Evolutionary conservation across 2,888 invertebrate species (phyloP).

Genomic region (Luffia ferchaultella): DNA sequence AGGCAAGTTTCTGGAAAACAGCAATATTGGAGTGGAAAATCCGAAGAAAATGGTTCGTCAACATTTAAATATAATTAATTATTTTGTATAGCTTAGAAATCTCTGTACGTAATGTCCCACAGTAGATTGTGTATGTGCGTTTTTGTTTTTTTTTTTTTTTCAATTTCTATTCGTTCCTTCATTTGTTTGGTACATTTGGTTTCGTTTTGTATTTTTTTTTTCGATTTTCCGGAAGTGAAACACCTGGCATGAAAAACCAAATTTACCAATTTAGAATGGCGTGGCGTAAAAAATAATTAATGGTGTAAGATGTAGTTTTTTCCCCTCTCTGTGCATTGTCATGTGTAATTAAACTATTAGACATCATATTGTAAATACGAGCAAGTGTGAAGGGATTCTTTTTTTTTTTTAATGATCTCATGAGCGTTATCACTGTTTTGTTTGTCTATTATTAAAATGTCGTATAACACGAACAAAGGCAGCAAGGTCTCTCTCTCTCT

Average conservation of each 20-base stretch:
- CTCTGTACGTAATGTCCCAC: conserved; percentile 15
- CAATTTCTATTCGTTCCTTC: background rate
- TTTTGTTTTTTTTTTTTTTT: background rate
- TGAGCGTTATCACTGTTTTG: conserved; percentile 37
- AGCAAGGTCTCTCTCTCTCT: no score
- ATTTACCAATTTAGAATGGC: no score
- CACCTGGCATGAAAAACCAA: no score
- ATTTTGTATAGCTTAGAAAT: conserved; percentile 16
- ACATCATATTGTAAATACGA: conserved; percentile 57
- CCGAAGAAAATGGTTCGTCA: conserved; percentile 57
- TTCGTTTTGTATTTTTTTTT: conserved; percentile 51
- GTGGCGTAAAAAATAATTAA: no score
- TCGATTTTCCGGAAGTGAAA: no score
- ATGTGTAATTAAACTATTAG: conserved; percentile 12
- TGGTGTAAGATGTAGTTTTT: conserved; percentile 15
- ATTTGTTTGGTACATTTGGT: conserved; percentile 27
- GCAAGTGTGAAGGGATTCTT: conserved; percentile 55
- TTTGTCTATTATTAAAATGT: conserved; percentile 18
- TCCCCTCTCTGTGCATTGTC: conserved; percentile 3
- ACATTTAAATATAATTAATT: conserved; percentile 19
- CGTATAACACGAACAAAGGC: no score
- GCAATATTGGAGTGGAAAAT: conserved; percentile 54
- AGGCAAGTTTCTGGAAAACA: conserved; percentile 56
- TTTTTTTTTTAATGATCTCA: conserved; percentile 9
- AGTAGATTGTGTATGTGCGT: conserved; percentile 8